Percentiles rank a stretch among this genome's conserved stretches.
These are phyloP conservation scores for Hephaestus fuliginosus DNA, from an alignment of 2,797 vertebrate genomes.

Conservation along the genomic window DNA sequence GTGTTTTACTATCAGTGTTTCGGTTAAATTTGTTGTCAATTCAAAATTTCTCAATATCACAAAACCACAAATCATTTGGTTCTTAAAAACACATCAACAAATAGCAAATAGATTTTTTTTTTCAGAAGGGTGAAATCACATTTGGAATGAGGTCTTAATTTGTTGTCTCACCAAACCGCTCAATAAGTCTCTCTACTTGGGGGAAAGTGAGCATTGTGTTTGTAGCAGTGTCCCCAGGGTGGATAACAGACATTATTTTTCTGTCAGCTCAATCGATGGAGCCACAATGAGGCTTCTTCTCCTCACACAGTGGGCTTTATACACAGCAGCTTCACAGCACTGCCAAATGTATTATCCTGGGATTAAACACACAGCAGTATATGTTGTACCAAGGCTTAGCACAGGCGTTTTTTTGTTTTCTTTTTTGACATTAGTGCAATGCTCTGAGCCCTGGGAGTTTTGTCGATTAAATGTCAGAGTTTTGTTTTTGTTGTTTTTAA, in stretches of 20 bases:
- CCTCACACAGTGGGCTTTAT: slow-evolving; percentile 6
- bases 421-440: slow-evolving; percentile 6
- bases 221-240: slow-evolving; percentile 4
- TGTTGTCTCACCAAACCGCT: not conserved
- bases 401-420: not conserved
- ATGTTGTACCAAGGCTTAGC: not conserved
- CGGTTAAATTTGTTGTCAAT: not conserved
- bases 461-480: slow-evolving; percentile 5
- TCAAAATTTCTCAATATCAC: no score
- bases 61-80: not conserved
- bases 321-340: slow-evolving; percentile 13
- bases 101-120: no score
- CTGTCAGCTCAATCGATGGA: slow-evolving; percentile 55
- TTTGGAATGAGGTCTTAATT: slow-evolving; percentile 4
- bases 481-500: slow-evolving; percentile 1
- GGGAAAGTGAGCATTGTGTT: slow-evolving; percentile 21
- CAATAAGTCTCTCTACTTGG: not conserved
- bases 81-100: not conserved
- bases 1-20: not conserved
- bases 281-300: slow-evolving; percentile 26
- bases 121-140: not conserved
- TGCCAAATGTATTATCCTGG: slow-evolving; percentile 26
- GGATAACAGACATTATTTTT: slow-evolving; percentile 45
- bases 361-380: slow-evolving; percentile 20
- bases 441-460: not conserved